A percentile compares a stretch with the other conserved stretches of the same genome.
phyloP scores from a whole-genome alignment of 2,888 invertebrate genomes.

The Myopa tessellatipennis region DNA sequence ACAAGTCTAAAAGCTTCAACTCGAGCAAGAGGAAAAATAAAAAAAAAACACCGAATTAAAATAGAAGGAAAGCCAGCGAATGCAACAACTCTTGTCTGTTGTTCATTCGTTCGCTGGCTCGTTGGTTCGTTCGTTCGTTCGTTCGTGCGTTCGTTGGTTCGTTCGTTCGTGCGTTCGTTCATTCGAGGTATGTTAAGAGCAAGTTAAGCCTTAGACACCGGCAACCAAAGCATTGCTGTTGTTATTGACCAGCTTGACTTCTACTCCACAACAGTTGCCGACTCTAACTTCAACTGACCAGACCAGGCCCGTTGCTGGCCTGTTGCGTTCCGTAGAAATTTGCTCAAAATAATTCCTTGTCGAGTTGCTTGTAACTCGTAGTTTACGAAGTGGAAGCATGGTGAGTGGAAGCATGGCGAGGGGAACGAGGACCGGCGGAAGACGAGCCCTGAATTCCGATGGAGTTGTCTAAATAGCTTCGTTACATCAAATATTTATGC shows the following conservation, averaged over 20 bases:
- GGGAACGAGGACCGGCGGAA: too few relatives aligned
- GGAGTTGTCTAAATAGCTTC: neutral
- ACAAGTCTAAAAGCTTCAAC: neutral
- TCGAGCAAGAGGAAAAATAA: neutral
- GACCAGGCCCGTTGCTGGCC: neutral
- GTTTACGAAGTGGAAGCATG: neutral
- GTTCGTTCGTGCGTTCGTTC: neutral
- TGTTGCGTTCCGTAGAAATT: constrained; percentile 26
- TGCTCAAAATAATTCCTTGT: neutral
- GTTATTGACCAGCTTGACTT: constrained; percentile 28
- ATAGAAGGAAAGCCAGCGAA: constrained; percentile 16
- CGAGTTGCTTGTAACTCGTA: neutral
- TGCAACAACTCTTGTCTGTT: constrained; percentile 30
- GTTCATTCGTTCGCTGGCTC: neutral
- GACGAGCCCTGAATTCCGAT: neutral
- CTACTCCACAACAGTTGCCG: constrained; percentile 7
- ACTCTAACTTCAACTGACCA: constrained; percentile 7
- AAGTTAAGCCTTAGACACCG: constrained; percentile 24
- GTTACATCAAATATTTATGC: neutral
- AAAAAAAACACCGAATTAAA: neutral
- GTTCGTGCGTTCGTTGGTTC: neutral
- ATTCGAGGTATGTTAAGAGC: constrained; percentile 18
- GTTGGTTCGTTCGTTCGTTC: neutral
- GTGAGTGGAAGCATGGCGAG: neutral
- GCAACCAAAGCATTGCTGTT: neutral